Percentiles rank a stretch among this genome's conserved stretches.
phyloP scores from a whole-genome alignment of 2,888 invertebrate genomes.

The Gastrophysa polygoni region DNA sequence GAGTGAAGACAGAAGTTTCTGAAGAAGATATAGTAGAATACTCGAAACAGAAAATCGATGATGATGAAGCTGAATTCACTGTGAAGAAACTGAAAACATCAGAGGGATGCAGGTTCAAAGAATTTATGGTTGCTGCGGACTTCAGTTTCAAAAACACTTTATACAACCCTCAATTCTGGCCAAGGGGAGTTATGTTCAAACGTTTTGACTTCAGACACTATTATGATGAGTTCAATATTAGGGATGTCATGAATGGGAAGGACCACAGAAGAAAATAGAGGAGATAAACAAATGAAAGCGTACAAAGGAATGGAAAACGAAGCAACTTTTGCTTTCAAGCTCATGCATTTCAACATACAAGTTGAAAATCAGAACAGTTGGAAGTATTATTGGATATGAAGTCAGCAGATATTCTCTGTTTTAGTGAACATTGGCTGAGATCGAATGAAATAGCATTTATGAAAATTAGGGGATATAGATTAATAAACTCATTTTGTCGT shows the following conservation, averaged over 20 bases:
- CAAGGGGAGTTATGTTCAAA: conserved; percentile 1
- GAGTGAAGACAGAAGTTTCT: background rate
- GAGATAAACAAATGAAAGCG: background rate
- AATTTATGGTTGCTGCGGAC: conserved; percentile 4
- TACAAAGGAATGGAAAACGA: background rate
- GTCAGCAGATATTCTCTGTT: background rate
- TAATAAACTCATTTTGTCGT: conserved; percentile 5
- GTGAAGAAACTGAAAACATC: background rate
- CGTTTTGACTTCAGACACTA: conserved; percentile 2
- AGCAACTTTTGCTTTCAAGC: background rate
- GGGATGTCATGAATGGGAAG: background rate
- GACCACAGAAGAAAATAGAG: background rate
- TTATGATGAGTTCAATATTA: background rate
- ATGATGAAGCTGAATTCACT: background rate
- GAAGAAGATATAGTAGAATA: conserved; percentile 3
- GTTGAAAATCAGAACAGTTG: background rate
- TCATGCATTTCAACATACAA: conserved; percentile 1
- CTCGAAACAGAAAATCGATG: background rate
- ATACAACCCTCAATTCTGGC: background rate
- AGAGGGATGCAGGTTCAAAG: background rate
- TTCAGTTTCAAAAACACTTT: background rate
- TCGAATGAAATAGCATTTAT: conserved; percentile 1
- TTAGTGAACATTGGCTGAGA: background rate
- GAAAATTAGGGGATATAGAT: background rate
- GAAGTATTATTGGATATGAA: background rate